These are phyloP conservation scores for Lingula anatina DNA, from an alignment of 2,888 invertebrate genomes.

Conservation along the genomic window DNA sequence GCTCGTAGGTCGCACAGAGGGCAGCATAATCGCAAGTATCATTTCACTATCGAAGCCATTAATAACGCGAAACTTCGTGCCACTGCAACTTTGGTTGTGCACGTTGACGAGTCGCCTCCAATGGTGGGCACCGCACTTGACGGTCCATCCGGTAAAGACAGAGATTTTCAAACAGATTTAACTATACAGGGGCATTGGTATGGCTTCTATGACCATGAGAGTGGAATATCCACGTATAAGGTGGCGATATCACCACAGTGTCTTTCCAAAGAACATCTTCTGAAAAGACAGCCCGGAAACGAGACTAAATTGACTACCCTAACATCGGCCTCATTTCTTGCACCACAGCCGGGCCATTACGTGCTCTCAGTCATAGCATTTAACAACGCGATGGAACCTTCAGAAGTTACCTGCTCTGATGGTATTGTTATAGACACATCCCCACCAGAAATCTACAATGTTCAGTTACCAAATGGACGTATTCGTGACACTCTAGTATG, in stretches of 20 bases:
- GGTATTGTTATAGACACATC: conserved; percentile 21
- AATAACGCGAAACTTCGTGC: conserved; percentile 3
- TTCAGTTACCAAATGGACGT: conserved; percentile 11
- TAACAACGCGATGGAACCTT: conserved; percentile 24
- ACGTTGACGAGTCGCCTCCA: conserved; percentile 6
- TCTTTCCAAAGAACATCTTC: too few relatives aligned
- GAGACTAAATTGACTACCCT: too few relatives aligned
- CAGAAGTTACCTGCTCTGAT: conserved; percentile 23
- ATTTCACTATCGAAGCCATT: conserved; percentile 5
- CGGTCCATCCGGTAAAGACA: background rate
- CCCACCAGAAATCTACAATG: conserved; percentile 12
- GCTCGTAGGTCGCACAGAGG: conserved; percentile 6
- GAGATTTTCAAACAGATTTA: conserved; percentile 2
- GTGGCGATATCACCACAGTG: too few relatives aligned
- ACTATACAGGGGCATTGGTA: conserved; percentile 2
- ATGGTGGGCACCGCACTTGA: too few relatives aligned
- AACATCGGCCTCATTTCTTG: too few relatives aligned
- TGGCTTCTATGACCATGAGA: conserved; percentile 8
- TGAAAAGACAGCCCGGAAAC: too few relatives aligned
- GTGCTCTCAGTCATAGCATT: conserved; percentile 20
- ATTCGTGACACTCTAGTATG: conserved; percentile 13
- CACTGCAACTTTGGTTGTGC: conserved; percentile 5
- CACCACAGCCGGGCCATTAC: conserved; percentile 12
- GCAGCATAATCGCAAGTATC: conserved; percentile 1
- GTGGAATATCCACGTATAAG: conserved; percentile 13